Evolutionary conservation across 2,797 vertebrate genomes (phyloP).

Genomic region (Tenualosa ilisha): DNA sequence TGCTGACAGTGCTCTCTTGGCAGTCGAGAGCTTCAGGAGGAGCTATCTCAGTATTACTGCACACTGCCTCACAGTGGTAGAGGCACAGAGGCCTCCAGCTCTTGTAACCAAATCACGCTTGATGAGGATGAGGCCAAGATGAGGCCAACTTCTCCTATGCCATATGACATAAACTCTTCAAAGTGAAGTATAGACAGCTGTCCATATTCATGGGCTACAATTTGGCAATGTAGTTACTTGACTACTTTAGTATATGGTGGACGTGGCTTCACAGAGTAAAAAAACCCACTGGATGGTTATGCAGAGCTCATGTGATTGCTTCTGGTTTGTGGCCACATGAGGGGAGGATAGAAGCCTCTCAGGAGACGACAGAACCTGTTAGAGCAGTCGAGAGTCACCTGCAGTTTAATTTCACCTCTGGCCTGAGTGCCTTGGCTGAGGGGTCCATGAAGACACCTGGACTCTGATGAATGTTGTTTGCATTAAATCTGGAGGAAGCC

Average conservation of each 20-base stretch:
- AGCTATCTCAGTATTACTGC: background rate
- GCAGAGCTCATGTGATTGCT: background rate
- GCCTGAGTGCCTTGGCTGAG: background rate
- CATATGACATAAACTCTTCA: background rate
- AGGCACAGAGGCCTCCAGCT: too few relatives aligned
- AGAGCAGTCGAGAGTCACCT: background rate
- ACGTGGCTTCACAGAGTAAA: background rate
- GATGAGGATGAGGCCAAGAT: too few relatives aligned
- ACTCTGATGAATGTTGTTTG: slow-evolving; percentile 15
- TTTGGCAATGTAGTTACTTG: background rate
- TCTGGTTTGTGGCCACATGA: background rate
- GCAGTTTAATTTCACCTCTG: slow-evolving; percentile 10
- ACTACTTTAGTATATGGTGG: background rate
- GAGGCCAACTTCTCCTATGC: too few relatives aligned
- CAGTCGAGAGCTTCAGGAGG: background rate
- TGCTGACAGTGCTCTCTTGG: background rate
- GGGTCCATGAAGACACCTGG: background rate
- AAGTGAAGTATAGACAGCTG: background rate
- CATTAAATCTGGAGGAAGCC: background rate
- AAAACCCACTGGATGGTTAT: background rate
- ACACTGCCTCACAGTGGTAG: background rate
- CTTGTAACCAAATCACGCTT: background rate
- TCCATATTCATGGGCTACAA: background rate
- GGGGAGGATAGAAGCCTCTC: background rate
- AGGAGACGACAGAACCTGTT: background rate